Conservation (phyloP, 2,888 invertebrate species). For the Escarpia spicata region DNA sequence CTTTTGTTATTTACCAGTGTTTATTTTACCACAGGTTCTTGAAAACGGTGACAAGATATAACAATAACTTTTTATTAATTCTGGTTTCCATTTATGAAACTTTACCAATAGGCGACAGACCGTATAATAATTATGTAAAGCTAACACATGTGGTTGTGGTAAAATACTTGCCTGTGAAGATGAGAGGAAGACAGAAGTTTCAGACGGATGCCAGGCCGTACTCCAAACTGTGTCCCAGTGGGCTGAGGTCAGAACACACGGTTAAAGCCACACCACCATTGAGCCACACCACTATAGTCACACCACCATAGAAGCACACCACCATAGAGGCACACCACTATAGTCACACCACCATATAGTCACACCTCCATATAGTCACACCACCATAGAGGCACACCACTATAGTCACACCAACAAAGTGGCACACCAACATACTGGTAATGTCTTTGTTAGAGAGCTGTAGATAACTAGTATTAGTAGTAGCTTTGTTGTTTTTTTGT, state of each 20-base stretch:
- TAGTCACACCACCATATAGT: too few relatives aligned
- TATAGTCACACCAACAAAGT: too few relatives aligned
- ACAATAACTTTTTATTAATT: not conserved
- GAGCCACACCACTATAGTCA: not conserved
- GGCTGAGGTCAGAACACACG: constrained; percentile 43
- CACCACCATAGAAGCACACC: too few relatives aligned
- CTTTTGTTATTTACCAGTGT: not conserved
- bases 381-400: too few relatives aligned
- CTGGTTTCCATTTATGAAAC: not conserved
- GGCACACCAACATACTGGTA: too few relatives aligned
- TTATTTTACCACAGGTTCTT: not conserved
- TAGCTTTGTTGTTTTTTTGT: too few relatives aligned
- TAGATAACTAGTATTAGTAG: too few relatives aligned
- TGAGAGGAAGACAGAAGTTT: constrained; percentile 70
- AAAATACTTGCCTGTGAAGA: constrained; percentile 60
- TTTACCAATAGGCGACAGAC: not conserved
- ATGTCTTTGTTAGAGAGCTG: too few relatives aligned
- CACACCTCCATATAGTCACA: too few relatives aligned
- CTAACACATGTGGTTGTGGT: not conserved
- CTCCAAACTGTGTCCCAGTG: constrained; percentile 49
- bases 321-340: too few relatives aligned
- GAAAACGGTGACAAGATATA: not conserved
- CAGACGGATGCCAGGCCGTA: constrained; percentile 68
- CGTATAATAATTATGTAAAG: not conserved
- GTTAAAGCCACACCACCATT: constrained; percentile 31